Conservation (phyloP, 2,797 vertebrate species). For the Melanotaenia pygmaea region DNA sequence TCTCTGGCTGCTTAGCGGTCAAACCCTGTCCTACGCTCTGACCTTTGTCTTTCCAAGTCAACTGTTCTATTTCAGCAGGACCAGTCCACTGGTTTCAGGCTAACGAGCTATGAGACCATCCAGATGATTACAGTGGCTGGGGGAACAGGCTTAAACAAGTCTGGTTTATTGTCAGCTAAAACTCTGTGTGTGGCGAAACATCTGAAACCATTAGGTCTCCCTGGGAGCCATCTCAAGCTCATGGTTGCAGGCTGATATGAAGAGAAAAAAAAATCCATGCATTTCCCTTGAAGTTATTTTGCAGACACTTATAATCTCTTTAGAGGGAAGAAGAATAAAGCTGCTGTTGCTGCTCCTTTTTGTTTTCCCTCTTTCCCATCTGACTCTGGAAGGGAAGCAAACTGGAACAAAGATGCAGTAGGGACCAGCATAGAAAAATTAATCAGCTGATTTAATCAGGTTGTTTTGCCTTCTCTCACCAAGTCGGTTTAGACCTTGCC, state of each 20-base stretch:
- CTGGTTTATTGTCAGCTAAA: conserved; percentile 53
- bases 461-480: conserved; percentile 54
- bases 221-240: conserved; percentile 56
- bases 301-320: conserved; percentile 78
- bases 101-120: conserved; percentile 66
- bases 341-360: conserved; percentile 60
- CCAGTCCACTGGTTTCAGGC: conserved; percentile 51
- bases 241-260: conserved; percentile 65
- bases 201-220: conserved; percentile 62
- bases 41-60: conserved; percentile 66
- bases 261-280: conserved; percentile 50
- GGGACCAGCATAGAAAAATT: conserved; percentile 67
- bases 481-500: conserved; percentile 52
- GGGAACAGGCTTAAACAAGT: conserved; percentile 53
- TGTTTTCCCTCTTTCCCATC: conserved; percentile 61
- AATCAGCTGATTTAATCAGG: conserved; percentile 79
- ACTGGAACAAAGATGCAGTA: conserved; percentile 73
- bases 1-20: conserved; percentile 51
- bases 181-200: conserved; percentile 61
- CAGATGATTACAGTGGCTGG: conserved; percentile 57
- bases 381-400: conserved; percentile 70
- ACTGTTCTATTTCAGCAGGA: conserved; percentile 41
- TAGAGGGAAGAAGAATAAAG: conserved; percentile 67
- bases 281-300: conserved; percentile 76
- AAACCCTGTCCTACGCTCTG: conserved; percentile 45